phyloP scores from a whole-genome alignment of 2,113 vertebrate species.

The Tapirus terrestris region DNA sequence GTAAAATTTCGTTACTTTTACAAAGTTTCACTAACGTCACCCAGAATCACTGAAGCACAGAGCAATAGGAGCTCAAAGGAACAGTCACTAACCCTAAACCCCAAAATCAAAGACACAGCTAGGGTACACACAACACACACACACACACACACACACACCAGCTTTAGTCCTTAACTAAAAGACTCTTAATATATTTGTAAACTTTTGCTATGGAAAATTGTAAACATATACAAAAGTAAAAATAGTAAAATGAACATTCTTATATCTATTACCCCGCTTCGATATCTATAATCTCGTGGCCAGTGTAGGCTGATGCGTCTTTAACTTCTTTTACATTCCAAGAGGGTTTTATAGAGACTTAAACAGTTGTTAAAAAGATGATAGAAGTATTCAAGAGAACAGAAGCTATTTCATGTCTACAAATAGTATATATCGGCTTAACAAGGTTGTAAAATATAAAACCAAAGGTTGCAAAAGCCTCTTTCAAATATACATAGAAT shows the following conservation, averaged over 20 bases:
- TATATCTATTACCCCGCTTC: not conserved
- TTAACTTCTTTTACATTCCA: not conserved
- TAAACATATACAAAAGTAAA: not conserved
- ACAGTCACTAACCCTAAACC: not conserved
- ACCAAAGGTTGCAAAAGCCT: not conserved
- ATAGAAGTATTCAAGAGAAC: not conserved
- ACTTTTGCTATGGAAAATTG: not conserved
- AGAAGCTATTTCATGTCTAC: not conserved
- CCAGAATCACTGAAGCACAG: not conserved
- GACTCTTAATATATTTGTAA: not conserved
- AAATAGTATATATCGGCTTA: not conserved
- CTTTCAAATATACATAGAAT: not conserved
- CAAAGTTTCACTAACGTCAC: not conserved
- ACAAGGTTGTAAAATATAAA: not conserved
- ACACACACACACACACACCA: not conserved
- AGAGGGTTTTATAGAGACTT: not conserved
- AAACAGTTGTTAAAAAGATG: not conserved
- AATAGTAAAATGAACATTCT: not conserved
- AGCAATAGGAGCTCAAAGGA: not conserved
- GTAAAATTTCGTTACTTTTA: not conserved
- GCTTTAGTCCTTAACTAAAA: not conserved
- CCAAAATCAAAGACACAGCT: not conserved
- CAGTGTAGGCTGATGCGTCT: not conserved
- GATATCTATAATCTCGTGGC: not conserved
- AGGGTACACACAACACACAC: not conserved